Percentiles rank a stretch among this genome's conserved stretches.
Conservation (phyloP, 2,797 vertebrate species). For the Protonibea diacanthus region DNA sequence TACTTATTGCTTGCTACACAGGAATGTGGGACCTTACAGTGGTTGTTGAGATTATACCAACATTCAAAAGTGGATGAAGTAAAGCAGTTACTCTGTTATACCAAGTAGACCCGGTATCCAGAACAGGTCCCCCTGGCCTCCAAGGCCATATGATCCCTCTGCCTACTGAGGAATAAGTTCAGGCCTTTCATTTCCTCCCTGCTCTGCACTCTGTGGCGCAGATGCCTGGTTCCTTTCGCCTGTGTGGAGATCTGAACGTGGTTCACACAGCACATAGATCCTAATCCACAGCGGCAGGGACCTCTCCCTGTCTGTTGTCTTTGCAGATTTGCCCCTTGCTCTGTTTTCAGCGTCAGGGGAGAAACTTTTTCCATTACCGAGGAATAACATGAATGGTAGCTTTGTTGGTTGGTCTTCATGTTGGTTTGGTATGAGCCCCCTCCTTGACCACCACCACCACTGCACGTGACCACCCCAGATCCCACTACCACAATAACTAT, state of each 20-base stretch:
- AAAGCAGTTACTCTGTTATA: slow-evolving; percentile 9
- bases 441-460: slow-evolving; percentile 37
- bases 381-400: slow-evolving; percentile 75
- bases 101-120: slow-evolving; percentile 24
- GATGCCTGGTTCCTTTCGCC: slow-evolving; percentile 60
- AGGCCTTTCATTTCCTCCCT: slow-evolving; percentile 67
- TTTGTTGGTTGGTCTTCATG: slow-evolving; percentile 73
- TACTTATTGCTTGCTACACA: background rate
- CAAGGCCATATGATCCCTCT: slow-evolving; percentile 60
- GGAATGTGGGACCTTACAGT: background rate
- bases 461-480: slow-evolving; percentile 18
- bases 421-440: slow-evolving; percentile 59
- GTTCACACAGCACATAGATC: slow-evolving; percentile 64
- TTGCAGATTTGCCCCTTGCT: slow-evolving; percentile 76
- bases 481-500: background rate
- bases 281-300: slow-evolving; percentile 58
- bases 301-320: slow-evolving; percentile 77
- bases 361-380: slow-evolving; percentile 68
- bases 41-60: background rate
- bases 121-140: slow-evolving; percentile 57
- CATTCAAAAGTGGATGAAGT: background rate
- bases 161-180: slow-evolving; percentile 52
- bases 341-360: slow-evolving; percentile 63
- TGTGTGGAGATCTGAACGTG: slow-evolving; percentile 60
- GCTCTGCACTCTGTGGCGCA: slow-evolving; percentile 52